Conservation (phyloP, 2,888 invertebrate species). For the Drosophila quinaria region DNA sequence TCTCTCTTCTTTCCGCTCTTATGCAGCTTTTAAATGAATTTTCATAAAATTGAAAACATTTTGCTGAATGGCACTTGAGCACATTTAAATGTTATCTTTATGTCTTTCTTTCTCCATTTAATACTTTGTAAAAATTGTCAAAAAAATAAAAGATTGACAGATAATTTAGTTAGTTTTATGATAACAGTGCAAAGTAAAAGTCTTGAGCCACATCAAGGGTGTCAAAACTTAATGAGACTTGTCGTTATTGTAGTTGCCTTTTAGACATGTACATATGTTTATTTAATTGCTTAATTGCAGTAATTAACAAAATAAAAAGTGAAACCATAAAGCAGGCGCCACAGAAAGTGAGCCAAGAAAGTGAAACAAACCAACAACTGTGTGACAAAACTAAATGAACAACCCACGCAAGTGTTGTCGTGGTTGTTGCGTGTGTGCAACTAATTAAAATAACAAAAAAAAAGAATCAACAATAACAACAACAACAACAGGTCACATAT, state of each 20-base stretch:
- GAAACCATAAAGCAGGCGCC: slow-evolving; percentile 54
- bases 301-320: slow-evolving; percentile 67
- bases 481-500: slow-evolving; percentile 8
- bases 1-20: neutral
- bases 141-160: slow-evolving; percentile 4
- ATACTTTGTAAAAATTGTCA: slow-evolving; percentile 11
- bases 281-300: slow-evolving; percentile 71
- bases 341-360: slow-evolving; percentile 52
- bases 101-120: slow-evolving; percentile 3
- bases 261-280: slow-evolving; percentile 19
- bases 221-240: slow-evolving; percentile 38
- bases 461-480: slow-evolving; percentile 7
- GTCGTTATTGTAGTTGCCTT: slow-evolving; percentile 28
- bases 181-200: slow-evolving; percentile 35
- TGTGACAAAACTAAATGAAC: slow-evolving; percentile 48
- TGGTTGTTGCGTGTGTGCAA: slow-evolving; percentile 47
- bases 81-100: slow-evolving; percentile 14
- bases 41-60: slow-evolving; percentile 78
- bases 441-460: slow-evolving; percentile 56
- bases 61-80: slow-evolving; percentile 73
- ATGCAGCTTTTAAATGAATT: slow-evolving; percentile 70
- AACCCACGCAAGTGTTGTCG: slow-evolving; percentile 54
- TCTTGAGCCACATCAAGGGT: slow-evolving; percentile 33
- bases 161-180: slow-evolving; percentile 8
- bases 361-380: slow-evolving; percentile 37